Evolutionary conservation across 2,888 invertebrate genomes (phyloP).

Genomic region (Troides helena): DNA sequence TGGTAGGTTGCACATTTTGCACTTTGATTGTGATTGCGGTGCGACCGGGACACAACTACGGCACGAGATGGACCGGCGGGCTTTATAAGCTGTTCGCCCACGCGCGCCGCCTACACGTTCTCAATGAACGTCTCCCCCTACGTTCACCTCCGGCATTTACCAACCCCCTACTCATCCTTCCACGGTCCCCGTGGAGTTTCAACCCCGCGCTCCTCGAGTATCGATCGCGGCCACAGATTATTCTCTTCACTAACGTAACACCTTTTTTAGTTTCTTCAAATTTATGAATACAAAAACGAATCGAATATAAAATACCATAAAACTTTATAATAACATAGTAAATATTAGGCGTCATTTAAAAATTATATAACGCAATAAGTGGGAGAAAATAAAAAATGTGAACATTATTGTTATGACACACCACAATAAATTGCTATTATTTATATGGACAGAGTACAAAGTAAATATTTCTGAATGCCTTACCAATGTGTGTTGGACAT

Average conservation of each 20-base stretch:
- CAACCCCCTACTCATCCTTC: conserved; percentile 39
- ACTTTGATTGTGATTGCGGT: conserved; percentile 52
- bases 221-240: conserved; percentile 75
- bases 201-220: conserved; percentile 58
- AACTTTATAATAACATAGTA: not conserved
- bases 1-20: conserved; percentile 62
- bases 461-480: too few species aligned
- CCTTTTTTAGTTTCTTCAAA: conserved; percentile 40
- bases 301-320: not conserved
- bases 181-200: conserved; percentile 37
- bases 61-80: conserved; percentile 57
- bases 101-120: conserved; percentile 83
- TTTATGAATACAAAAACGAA: not conserved
- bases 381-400: too few species aligned
- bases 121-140: conserved; percentile 80
- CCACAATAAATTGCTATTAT: too few species aligned
- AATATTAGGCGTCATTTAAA: too few species aligned
- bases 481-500: too few species aligned
- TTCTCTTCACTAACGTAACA: conserved; percentile 69
- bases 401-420: too few species aligned
- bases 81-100: conserved; percentile 76
- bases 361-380: too few species aligned
- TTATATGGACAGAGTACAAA: too few species aligned
- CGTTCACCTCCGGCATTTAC: conserved; percentile 39
- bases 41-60: conserved; percentile 65